phyloP scores from a whole-genome alignment of 2,888 invertebrate species.

The Microplitis manilae region DNA sequence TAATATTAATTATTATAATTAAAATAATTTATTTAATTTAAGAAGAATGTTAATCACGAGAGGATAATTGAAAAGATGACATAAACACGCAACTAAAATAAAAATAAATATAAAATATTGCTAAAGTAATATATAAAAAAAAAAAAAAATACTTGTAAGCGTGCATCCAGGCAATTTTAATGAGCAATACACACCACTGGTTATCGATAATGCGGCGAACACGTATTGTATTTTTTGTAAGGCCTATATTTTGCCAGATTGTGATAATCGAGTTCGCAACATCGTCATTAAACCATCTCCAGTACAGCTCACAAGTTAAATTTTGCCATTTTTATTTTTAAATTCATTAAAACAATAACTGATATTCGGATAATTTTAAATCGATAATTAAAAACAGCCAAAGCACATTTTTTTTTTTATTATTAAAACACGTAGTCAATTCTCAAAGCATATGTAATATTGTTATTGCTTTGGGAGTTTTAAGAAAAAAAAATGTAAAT shows the following conservation, averaged over 20 bases:
- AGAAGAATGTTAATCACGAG: neutral
- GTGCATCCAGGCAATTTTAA: constrained; percentile 19
- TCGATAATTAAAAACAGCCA: neutral
- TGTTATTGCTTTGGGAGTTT: constrained; percentile 11
- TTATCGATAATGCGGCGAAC: constrained; percentile 59
- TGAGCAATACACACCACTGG: constrained; percentile 41
- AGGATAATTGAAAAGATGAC: constrained; percentile 6
- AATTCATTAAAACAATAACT: constrained; percentile 16
- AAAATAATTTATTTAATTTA: neutral
- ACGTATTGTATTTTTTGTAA: constrained; percentile 71
- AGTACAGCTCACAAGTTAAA: constrained; percentile 30
- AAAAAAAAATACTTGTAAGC: constrained; percentile 17
- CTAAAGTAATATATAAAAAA: constrained; percentile 15
- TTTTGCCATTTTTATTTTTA: neutral
- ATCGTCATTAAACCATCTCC: constrained; percentile 57
- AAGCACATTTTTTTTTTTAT: constrained; percentile 11
- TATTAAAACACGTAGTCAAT: constrained; percentile 7
- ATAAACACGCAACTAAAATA: constrained; percentile 6
- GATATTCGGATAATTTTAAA: neutral
- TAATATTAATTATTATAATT: neutral
- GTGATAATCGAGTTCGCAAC: constrained; percentile 70
- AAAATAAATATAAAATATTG: neutral
- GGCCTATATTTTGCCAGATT: constrained; percentile 67
- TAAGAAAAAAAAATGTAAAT: neutral
- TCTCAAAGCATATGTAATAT: constrained; percentile 16